Base-by-base conservation (phyloP, 2,797 vertebrate genomes). In the Takifugu rubripes region DNA sequence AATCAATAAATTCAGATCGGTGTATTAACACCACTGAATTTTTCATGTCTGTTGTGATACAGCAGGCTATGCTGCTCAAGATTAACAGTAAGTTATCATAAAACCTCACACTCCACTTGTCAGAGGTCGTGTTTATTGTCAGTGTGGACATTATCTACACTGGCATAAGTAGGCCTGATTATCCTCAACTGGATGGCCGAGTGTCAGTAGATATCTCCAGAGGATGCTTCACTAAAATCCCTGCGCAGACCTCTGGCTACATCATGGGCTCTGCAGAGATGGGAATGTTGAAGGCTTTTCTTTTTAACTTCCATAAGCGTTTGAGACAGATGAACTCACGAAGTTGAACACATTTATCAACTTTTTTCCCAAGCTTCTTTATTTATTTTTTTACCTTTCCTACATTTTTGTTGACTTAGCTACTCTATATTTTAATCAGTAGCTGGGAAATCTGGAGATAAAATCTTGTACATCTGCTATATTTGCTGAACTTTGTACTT, bases 81-180 rank as follows among this genome's bases (percentile, higher is more conserved):
- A 59, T 74, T 74, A 51, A 76, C 74, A 64, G 47, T 26, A 51
- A 62, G 49, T 54, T 68, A 68, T 78, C 73, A 66, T 52, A 44
- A 64, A 47, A 49, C 68, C 54, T 78, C 58, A 56, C 52, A 70
- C 57, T 56, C 36, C 1, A 15, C 47, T 68, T 74, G 77, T 79
- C 66, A 49, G 56, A 65, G 21, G 42, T 44, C 70, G 64, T 77
- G 48, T 68, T 63, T 64, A 56, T 76, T 74, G 67, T 69, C 46
- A 44, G 52, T 55, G 1, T 74, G 66, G 59, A 61, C 65, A 71
- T 78, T 78, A 79, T 77, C 69, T 65, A 51, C 62, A 65, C 71
- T 61, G 75, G 68, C 75, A 45, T 80, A 84, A 88, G 77, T 74
- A 76, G 77, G 81, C 57, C 81, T 72, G 82, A 81, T 84, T 86